Percentiles rank a stretch among this genome's conserved stretches.
These are phyloP conservation scores for Psittacula derbiana DNA, from an alignment of 2,797 vertebrate genomes.

Conservation along the genomic window DNA sequence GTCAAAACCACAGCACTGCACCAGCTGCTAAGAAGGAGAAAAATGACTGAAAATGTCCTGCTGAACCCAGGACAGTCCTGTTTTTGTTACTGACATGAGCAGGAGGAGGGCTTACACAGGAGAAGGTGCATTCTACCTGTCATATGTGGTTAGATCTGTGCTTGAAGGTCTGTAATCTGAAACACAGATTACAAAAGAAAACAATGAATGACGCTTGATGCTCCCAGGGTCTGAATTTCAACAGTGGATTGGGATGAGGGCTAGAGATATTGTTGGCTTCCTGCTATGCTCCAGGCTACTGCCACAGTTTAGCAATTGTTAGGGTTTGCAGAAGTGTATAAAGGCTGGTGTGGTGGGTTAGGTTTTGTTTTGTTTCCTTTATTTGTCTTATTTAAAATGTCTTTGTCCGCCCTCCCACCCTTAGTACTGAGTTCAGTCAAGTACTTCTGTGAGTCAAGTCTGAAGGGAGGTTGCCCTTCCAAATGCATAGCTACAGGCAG, in stretches of 20 bases:
- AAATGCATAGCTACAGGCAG: neutral
- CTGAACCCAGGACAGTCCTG: rapidly evolving
- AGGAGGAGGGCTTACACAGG: neutral
- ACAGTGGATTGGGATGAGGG: neutral
- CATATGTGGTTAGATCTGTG: neutral
- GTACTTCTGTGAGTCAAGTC: neutral
- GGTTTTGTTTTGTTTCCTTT: neutral
- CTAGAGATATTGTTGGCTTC: neutral
- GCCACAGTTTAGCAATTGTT: neutral
- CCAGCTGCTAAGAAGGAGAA: too few species aligned
- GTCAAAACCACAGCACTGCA: too few species aligned
- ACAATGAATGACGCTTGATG: neutral
- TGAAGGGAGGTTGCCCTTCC: neutral
- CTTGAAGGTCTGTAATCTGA: neutral
- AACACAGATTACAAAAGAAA: neutral
- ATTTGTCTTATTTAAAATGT: neutral
- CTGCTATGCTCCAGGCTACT: neutral
- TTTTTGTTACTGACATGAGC: neutral
- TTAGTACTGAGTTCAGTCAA: neutral
- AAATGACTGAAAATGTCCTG: too few species aligned
- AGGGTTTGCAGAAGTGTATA: neutral
- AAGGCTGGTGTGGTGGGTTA: neutral
- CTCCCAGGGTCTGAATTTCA: neutral
- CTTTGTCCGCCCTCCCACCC: neutral
- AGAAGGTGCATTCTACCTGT: neutral